Evolutionary conservation across 1,140 invertebrate species (phyloP).

Genomic region (Acromyrmex charruanus): DNA sequence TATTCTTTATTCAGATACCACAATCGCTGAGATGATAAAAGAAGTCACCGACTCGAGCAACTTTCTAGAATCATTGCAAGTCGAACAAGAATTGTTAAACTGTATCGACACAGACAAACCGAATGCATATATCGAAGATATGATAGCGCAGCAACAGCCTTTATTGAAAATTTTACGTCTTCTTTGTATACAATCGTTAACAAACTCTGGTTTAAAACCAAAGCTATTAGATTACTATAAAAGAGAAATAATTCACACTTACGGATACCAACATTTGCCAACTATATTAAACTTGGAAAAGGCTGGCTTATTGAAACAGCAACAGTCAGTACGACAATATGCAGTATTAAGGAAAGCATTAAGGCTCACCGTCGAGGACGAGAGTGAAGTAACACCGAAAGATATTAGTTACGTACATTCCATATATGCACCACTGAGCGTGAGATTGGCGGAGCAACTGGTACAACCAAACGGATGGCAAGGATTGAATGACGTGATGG

Average conservation of each 20-base stretch:
- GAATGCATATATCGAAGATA: conserved; percentile 95
- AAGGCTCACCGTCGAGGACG: conserved; percentile 94
- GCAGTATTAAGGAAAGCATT: conserved; percentile 92
- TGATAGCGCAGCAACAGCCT: conserved; percentile 94
- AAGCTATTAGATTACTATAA: conserved; percentile 97
- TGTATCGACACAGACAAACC: conserved; percentile 96
- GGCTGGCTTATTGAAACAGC: conserved; percentile 92
- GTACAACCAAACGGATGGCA: conserved; percentile 94
- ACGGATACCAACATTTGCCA: conserved; percentile 95
- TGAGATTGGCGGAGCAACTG: conserved; percentile 95
- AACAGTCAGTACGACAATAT: conserved; percentile 90
- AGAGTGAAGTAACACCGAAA: conserved; percentile 93
- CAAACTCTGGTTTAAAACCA: conserved; percentile 95
- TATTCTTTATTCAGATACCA: conserved; percentile 88
- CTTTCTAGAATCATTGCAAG: conserved; percentile 90
- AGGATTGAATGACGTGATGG: conserved; percentile 90
- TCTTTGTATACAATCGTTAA: conserved; percentile 95
- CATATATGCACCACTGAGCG: conserved; percentile 97
- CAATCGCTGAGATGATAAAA: conserved; percentile 92
- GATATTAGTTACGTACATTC: conserved; percentile 98
- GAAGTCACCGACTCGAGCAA: conserved; percentile 89
- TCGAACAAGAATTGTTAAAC: conserved; percentile 97
- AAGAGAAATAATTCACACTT: conserved; percentile 95
- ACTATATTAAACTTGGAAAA: conserved; percentile 96
- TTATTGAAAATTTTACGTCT: conserved; percentile 94